A percentile compares a stretch with the other conserved stretches of the same genome.
Evolutionary conservation across 2,888 invertebrate species (phyloP).

Genomic region (Deilephila porcellus): DNA sequence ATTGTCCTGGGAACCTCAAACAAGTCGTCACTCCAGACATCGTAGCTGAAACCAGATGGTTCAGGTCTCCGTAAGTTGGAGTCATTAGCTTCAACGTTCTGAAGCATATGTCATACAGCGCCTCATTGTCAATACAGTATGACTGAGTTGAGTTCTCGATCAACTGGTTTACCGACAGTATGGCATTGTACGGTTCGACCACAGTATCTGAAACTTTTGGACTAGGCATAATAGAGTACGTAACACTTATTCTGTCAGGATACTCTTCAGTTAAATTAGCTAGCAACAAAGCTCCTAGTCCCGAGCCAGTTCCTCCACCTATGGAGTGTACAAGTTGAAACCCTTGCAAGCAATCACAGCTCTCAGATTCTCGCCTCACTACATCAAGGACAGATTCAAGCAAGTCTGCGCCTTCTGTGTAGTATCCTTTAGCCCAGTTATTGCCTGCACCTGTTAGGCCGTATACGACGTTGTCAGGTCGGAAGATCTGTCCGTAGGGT

Average conservation of each 20-base stretch:
- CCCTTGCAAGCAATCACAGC: slow-evolving; percentile 87
- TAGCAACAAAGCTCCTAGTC: slow-evolving; percentile 88
- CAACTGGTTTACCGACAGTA: slow-evolving; percentile 86
- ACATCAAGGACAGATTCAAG: slow-evolving; percentile 85
- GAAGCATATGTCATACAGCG: slow-evolving; percentile 91
- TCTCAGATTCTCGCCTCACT: slow-evolving; percentile 85
- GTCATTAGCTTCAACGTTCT: slow-evolving; percentile 88
- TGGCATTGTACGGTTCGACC: slow-evolving; percentile 87
- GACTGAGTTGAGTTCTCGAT: slow-evolving; percentile 87
- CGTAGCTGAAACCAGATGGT: slow-evolving; percentile 74
- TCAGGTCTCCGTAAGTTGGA: slow-evolving; percentile 91
- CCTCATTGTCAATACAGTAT: slow-evolving; percentile 91
- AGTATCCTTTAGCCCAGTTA: slow-evolving; percentile 88
- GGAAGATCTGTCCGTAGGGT: slow-evolving; percentile 88
- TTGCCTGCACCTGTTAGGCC: slow-evolving; percentile 85
- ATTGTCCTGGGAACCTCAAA: slow-evolving; percentile 71
- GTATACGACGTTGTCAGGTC: slow-evolving; percentile 89
- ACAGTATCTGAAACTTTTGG: slow-evolving; percentile 91
- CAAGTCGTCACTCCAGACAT: slow-evolving; percentile 79
- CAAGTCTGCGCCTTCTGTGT: slow-evolving; percentile 87
- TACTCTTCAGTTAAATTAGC: slow-evolving; percentile 89
- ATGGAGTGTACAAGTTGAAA: slow-evolving; percentile 88
- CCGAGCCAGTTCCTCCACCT: slow-evolving; percentile 90
- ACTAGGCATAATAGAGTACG: slow-evolving; percentile 88
- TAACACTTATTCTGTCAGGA: slow-evolving; percentile 88